phyloP scores from a whole-genome alignment of 2,797 vertebrate genomes.

The Silurus aristotelis region DNA sequence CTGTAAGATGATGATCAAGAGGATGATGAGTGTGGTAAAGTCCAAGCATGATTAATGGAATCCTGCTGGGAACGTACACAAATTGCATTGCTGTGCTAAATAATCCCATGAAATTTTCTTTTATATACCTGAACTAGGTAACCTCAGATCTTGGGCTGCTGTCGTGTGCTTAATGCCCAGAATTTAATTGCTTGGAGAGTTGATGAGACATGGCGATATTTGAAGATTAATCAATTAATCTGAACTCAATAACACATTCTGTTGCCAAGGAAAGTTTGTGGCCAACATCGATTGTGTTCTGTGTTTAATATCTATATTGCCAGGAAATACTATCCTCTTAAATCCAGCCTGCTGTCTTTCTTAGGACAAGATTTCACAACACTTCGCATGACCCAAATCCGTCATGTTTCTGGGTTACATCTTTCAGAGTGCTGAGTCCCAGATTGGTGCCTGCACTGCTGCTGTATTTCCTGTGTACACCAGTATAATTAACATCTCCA shows the following conservation, averaged over 20 bases:
- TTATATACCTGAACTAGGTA: background rate
- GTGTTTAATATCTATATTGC: conserved; percentile 3
- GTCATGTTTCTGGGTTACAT: conserved; percentile 39
- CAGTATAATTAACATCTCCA: conserved; percentile 39
- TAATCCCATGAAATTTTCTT: background rate
- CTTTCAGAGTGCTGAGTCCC: conserved; percentile 24
- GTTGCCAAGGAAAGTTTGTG: conserved; percentile 5
- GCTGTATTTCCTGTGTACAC: conserved; percentile 34
- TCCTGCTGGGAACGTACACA: background rate
- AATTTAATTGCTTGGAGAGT: conserved; percentile 6
- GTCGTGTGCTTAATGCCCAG: background rate
- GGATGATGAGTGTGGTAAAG: conserved; percentile 20
- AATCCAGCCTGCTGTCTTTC: conserved; percentile 31
- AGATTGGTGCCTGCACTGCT: conserved; percentile 32
- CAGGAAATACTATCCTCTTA: conserved; percentile 13
- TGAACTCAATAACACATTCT: conserved; percentile 3
- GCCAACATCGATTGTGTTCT: background rate
- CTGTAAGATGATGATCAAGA: background rate
- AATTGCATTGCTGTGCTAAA: conserved; percentile 25
- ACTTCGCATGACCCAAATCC: conserved; percentile 51
- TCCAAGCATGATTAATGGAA: conserved; percentile 14
- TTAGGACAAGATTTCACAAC: conserved; percentile 34
- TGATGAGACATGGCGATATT: background rate
- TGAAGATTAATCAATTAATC: conserved; percentile 14
- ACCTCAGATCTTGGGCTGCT: background rate